phyloP scores from a whole-genome alignment of 2,113 vertebrate genomes.

The Onychostoma macrolepis region DNA sequence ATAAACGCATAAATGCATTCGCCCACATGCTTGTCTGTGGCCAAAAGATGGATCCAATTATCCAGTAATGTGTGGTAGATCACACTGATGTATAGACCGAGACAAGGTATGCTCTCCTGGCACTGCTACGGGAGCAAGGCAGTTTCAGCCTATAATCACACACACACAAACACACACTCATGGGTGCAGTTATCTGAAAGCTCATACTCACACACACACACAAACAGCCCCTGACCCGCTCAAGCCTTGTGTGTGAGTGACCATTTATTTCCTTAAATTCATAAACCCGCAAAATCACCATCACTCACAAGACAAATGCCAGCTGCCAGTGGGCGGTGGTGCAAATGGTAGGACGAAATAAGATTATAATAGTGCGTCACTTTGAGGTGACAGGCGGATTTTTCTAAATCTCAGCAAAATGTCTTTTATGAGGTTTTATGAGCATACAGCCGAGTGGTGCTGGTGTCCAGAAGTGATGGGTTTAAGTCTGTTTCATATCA shows the following conservation, averaged over 20 bases:
- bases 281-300: conserved; percentile 22
- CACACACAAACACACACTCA: conserved; percentile 26
- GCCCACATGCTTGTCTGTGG: neutral
- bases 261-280: conserved; percentile 26
- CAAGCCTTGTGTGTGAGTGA: conserved; percentile 53
- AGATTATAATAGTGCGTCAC: conserved; percentile 11
- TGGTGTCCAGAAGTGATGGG: neutral
- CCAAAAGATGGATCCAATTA: conserved; percentile 14
- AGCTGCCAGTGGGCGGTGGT: conserved; percentile 12
- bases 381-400: conserved; percentile 7
- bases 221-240: neutral
- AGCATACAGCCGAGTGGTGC: neutral
- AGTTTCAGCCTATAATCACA: neutral
- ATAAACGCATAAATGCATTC: neutral
- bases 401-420: conserved; percentile 25
- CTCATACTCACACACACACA: neutral
- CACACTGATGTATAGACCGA: neutral
- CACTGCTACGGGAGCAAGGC: neutral
- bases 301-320: conserved; percentile 29
- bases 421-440: conserved; percentile 8
- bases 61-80: neutral
- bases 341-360: neutral
- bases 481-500: neutral
- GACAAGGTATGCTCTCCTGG: neutral
- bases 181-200: neutral